These are phyloP conservation scores for Chrysolina americana DNA, from an alignment of 2,888 invertebrate species.

Conservation along the genomic window DNA sequence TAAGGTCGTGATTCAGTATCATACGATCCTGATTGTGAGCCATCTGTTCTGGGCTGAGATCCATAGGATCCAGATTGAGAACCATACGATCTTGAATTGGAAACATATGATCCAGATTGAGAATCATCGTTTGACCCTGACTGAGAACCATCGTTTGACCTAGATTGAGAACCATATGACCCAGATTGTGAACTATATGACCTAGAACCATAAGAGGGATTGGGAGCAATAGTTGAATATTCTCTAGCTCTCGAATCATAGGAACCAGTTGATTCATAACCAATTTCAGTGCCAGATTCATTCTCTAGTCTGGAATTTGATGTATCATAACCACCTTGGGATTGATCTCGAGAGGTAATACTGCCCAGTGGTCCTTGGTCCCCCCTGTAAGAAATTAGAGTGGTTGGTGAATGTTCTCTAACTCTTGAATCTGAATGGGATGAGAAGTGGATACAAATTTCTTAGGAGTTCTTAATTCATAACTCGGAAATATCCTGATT, in stretches of 20 bases:
- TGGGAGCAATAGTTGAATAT: conserved; percentile 16
- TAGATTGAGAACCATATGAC: conserved; percentile 28
- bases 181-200: conserved; percentile 31
- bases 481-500: too few relatives aligned
- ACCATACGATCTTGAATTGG: conserved; percentile 38
- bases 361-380: conserved; percentile 38
- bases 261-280: conserved; percentile 19
- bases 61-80: conserved; percentile 34
- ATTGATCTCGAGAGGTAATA: not conserved
- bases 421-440: too few relatives aligned
- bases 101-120: conserved; percentile 28
- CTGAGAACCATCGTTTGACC: conserved; percentile 6
- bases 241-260: conserved; percentile 7
- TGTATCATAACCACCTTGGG: conserved; percentile 17
- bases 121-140: conserved; percentile 11
- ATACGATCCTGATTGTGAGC: conserved; percentile 37
- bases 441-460: too few relatives aligned
- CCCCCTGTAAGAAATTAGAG: conserved; percentile 27
- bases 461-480: too few relatives aligned
- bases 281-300: conserved; percentile 16
- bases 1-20: conserved; percentile 36
- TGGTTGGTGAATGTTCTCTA: not conserved
- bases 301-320: conserved; percentile 12
- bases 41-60: conserved; percentile 28
- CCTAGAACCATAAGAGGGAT: conserved; percentile 8